phyloP scores from a whole-genome alignment of 2,113 vertebrate species.

The Pholis gunnellus region DNA sequence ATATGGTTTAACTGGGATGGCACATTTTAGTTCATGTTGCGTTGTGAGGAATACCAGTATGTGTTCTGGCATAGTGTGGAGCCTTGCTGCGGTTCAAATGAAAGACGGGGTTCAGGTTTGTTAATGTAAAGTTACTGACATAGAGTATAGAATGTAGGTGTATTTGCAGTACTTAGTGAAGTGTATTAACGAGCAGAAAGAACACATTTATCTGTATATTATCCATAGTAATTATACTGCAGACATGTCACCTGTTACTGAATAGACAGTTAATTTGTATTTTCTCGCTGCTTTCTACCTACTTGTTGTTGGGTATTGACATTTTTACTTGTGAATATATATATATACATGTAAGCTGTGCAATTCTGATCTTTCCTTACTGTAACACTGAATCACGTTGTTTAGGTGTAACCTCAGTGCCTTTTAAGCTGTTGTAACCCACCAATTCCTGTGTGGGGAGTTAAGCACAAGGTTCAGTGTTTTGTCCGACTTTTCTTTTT shows the following conservation, averaged over 20 bases:
- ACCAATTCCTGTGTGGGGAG: constrained; percentile 16
- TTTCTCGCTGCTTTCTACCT: constrained; percentile 14
- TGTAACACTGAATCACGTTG: constrained; percentile 4
- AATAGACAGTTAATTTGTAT: constrained; percentile 13
- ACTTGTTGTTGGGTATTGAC: constrained; percentile 22
- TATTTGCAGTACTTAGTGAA: constrained; percentile 11
- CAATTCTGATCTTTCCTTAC: neutral
- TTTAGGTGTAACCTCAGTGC: constrained; percentile 28
- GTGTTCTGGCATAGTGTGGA: constrained; percentile 12
- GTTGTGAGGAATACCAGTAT: neutral
- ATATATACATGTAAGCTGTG: neutral
- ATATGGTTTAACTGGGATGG: neutral
- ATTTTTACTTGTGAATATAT: constrained; percentile 16
- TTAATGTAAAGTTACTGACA: constrained; percentile 28
- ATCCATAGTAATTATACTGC: constrained; percentile 2
- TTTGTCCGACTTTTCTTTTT: constrained; percentile 4
- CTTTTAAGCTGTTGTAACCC: constrained; percentile 28
- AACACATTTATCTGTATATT: constrained; percentile 38
- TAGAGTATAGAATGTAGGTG: constrained; percentile 10
- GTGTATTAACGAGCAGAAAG: constrained; percentile 61
- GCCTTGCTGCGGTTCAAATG: constrained; percentile 4
- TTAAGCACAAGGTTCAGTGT: constrained; percentile 27
- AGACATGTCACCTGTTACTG: constrained; percentile 24
- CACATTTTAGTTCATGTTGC: constrained; percentile 35
- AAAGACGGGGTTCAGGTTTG: neutral